Conservation (phyloP, 2,797 vertebrate genomes). For the Argya squamiceps region DNA sequence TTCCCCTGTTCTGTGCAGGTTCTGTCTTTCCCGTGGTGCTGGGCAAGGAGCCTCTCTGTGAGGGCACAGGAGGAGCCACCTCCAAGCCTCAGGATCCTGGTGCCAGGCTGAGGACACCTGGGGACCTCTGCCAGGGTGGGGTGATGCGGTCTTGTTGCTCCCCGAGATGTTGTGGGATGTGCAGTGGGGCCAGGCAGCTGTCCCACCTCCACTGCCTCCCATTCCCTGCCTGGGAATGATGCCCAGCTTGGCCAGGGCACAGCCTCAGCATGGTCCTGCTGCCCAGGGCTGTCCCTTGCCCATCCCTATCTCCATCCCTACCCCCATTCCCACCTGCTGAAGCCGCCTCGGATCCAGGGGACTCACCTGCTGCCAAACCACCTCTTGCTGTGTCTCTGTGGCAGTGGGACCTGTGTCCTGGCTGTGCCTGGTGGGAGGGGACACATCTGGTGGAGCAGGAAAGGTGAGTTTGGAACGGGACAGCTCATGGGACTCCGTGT, state of each 20-base stretch:
- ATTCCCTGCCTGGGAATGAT: accelerated
- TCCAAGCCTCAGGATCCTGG: accelerated
- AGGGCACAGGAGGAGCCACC: neutral
- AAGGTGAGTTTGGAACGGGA: conserved; percentile 8
- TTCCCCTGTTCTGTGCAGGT: accelerated
- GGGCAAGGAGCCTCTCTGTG: neutral
- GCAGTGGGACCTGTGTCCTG: neutral
- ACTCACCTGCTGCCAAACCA: conserved; percentile 2
- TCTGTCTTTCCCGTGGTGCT: accelerated
- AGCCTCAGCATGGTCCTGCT: neutral
- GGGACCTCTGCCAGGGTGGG: neutral
- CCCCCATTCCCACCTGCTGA: neutral
- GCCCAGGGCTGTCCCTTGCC: neutral
- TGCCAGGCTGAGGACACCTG: neutral
- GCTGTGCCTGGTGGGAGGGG: neutral
- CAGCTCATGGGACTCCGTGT: neutral
- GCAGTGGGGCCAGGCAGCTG: accelerated
- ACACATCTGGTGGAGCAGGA: neutral
- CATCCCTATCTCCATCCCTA: neutral
- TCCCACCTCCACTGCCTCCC: accelerated
- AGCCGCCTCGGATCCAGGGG: accelerated
- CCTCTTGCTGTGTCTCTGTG: neutral
- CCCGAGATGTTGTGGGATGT: accelerated
- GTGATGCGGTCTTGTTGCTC: accelerated
- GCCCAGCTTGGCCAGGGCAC: neutral